Evolutionary conservation across 2,888 invertebrate genomes (phyloP), one percentile per base, ranked within the genome.

Genomic region (Chesias legatella): DNA sequence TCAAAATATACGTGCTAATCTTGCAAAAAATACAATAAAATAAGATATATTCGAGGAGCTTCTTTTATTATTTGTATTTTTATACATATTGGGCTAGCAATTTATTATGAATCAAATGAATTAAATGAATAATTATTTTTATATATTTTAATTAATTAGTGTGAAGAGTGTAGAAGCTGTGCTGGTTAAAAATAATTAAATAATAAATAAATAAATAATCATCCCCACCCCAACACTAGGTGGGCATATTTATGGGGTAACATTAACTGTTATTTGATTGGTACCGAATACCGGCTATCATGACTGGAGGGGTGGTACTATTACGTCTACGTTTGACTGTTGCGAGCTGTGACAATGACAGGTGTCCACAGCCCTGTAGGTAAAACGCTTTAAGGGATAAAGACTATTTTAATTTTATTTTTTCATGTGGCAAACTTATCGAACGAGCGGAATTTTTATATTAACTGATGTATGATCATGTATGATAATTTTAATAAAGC

Each of bases 201-300:
- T n/a, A 11, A 13, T 21, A 27, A 21, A 11, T 10, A 13, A 5
- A 32, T 32, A 7, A n/a, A n/a, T n/a, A 9, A 13, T 23, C 10
- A 29, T 20, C 10, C 1, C 0, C 5, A 20, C 17, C 26, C 10
- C 50, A 49, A 26, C 50, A 32, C 43, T 50, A 39, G 67, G 69
- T 66, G 55, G 51, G 53, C 45, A 45, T 42, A 46, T 74, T 73
- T 75, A 76, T 71, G 72, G 75, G 8, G 69, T 72, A 69, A 60
- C 65, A 67, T 67, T 73, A 76, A 76, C 64, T 68, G 66, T 63
- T 65, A 67, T 74, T 74, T 72, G 72, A 76, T 77, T 73, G 64
- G 54, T 53, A 43, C 57, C 43, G 52, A 65, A 73, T 73, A 53
- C 53, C 59, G 34, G 60, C 53, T 56, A 68, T 62, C 44, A 55